Base-by-base conservation (phyloP, 2,888 invertebrate species). In the Leptinotarsa peninsularis region DNA sequence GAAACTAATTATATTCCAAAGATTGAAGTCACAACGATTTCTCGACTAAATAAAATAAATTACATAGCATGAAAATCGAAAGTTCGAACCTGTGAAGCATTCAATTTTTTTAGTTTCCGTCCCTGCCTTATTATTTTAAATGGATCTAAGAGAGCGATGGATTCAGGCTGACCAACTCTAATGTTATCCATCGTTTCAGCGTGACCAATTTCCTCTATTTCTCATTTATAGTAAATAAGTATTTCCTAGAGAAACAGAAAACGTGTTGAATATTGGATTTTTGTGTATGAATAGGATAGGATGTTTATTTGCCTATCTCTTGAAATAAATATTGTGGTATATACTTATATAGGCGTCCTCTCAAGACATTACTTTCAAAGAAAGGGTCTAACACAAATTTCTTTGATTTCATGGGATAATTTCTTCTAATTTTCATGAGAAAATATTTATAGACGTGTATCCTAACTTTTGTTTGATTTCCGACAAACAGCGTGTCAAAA, bases 31-130 rank as follows among this genome's bases (percentile, higher is more conserved):
- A 71, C 76, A 69, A 77, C 79, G 82, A 82, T 83, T 83, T 83
- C 83, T 81, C 75, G 80, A 82, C 68, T 76, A 80, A 81, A 81
- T 80, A 79, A 82, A 81, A 80, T 77, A 79, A 82, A 81, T 81
- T 80, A 82, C 76, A 72, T 78, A 84, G 80, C 83, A 82, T 82
- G 82, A 82, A 84, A 83, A 84, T 83, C 82, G 84, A 84, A 84
- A 83, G 84, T 83, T 82, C 79, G 74, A 81, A 80, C 78, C 81
- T 79, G 78, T 81, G 81, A 82, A 82, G 82, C 82, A 82, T 83
- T 82, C 78, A 78, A 79, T 80, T 81, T 81, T 81, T 81, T 78
- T 81, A 75, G 66, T 75, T 79, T 80, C 80, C 81, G 79, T 75
- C 72, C 78, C 76, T 74, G 49, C 66, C 77, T 78, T 75, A 78